phyloP scores from a whole-genome alignment of 2,113 vertebrate genomes.

The Lophotis ruficrista region DNA sequence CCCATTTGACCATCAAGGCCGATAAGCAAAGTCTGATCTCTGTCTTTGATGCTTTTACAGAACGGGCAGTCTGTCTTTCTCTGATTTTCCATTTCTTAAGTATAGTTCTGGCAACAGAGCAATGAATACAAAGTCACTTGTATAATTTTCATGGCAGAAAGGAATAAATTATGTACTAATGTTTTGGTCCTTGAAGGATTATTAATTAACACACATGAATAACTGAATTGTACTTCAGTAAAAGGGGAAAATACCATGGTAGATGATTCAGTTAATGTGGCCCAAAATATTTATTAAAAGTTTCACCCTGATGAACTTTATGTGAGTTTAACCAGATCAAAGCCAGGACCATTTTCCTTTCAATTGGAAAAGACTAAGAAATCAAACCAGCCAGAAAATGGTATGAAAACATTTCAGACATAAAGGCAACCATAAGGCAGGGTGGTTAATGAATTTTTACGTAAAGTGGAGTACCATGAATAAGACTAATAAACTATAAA shows the following conservation, averaged over 20 bases:
- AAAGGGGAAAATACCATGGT: not conserved
- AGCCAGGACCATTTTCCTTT: not conserved
- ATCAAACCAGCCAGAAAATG: not conserved
- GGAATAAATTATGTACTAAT: slow-evolving; percentile 20
- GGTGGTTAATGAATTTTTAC: not conserved
- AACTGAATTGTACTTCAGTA: slow-evolving; percentile 24
- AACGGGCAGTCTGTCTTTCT: not conserved
- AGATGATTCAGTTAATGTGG: not conserved
- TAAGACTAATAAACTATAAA: not conserved
- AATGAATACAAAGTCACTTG: slow-evolving; percentile 20
- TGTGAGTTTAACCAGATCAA: not conserved
- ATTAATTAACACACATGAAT: slow-evolving; percentile 54
- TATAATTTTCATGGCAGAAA: slow-evolving; percentile 48
- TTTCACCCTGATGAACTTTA: not conserved
- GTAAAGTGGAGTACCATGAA: not conserved
- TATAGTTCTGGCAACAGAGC: slow-evolving; percentile 23
- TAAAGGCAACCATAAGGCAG: not conserved
- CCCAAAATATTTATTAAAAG: not conserved
- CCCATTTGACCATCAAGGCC: not conserved
- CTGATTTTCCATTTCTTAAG: not conserved
- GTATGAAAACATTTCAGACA: not conserved
- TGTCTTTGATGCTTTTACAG: not conserved
- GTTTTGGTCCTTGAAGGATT: slow-evolving; percentile 20
- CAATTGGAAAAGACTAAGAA: not conserved
- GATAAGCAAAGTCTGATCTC: slow-evolving; percentile 10